Percentiles rank a stretch among this genome's conserved stretches.
These are phyloP conservation scores for Acrobasis consociella DNA, from an alignment of 2,888 invertebrate species.

Conservation along the genomic window DNA sequence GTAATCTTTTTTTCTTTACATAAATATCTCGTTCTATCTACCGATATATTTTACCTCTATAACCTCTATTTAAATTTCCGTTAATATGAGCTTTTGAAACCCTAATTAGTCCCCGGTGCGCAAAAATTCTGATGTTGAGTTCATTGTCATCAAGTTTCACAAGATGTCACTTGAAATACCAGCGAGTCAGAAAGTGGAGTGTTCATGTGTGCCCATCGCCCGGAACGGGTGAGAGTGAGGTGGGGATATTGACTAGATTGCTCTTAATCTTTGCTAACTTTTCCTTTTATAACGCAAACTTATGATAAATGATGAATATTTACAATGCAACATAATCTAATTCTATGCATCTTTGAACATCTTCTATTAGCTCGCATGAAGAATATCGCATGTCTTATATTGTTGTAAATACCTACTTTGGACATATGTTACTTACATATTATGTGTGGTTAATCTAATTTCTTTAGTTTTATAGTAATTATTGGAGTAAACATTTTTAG, in stretches of 20 bases:
- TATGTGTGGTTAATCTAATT: neutral
- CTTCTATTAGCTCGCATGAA: conserved; percentile 2
- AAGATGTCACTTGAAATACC: conserved; percentile 47
- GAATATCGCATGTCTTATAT: neutral
- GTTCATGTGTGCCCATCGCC: conserved; percentile 40
- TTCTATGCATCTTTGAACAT: conserved; percentile 3
- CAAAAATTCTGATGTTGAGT: conserved; percentile 32
- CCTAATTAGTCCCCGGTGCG: neutral
- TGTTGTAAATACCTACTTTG: neutral
- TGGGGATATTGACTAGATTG: conserved; percentile 15
- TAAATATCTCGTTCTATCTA: too few relatives aligned
- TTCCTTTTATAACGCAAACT: conserved; percentile 17
- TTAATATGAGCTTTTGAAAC: too few relatives aligned
- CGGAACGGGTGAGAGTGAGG: conserved; percentile 45
- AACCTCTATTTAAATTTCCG: too few relatives aligned
- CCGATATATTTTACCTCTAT: too few relatives aligned
- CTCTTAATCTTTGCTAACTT: conserved; percentile 11
- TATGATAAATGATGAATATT: conserved; percentile 5
- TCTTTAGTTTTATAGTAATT: too few relatives aligned
- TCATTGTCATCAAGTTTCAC: conserved; percentile 49
- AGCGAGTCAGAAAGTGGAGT: conserved; percentile 52
- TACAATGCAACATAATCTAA: conserved; percentile 11
- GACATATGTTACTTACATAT: neutral
- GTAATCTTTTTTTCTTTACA: too few relatives aligned
- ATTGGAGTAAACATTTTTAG: too few relatives aligned